A percentile compares a stretch with the other conserved stretches of the same genome.
phyloP scores from a whole-genome alignment of 2,113 vertebrate genomes.

The Beaufortia kweichowensis region DNA sequence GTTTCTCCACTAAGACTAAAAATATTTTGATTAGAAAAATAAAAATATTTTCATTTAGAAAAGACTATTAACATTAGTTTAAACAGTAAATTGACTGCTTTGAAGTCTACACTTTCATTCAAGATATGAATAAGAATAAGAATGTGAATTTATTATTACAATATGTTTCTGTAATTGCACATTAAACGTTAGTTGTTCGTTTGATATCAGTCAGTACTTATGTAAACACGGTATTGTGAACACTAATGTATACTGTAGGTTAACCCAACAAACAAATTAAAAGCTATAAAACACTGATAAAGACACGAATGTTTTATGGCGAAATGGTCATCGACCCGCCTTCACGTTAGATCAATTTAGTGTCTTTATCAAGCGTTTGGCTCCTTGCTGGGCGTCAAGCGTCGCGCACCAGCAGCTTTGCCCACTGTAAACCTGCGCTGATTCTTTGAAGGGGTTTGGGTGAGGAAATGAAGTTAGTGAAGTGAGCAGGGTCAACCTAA shows the following conservation, averaged over 20 bases:
- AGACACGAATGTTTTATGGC: not conserved
- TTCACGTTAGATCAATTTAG: not conserved
- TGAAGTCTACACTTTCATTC: too few relatives aligned
- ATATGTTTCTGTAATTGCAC: too few relatives aligned
- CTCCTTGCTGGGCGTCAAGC: conserved; percentile 39
- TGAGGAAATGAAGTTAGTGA: conserved; percentile 78
- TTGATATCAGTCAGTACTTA: too few relatives aligned
- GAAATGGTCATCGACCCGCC: not conserved
- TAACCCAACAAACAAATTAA: not conserved
- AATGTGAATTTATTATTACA: too few relatives aligned
- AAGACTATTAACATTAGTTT: too few relatives aligned
- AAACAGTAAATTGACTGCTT: too few relatives aligned
- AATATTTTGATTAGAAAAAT: too few relatives aligned
- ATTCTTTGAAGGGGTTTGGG: conserved; percentile 59
- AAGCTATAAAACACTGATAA: not conserved
- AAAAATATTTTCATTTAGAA: too few relatives aligned
- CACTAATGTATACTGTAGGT: too few relatives aligned
- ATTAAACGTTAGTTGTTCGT: too few relatives aligned
- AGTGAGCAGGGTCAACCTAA: conserved; percentile 70
- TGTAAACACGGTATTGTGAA: too few relatives aligned
- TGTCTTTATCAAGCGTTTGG: not conserved
- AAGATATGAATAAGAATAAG: too few relatives aligned
- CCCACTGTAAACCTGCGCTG: conserved; percentile 67
- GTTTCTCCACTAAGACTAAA: not conserved
- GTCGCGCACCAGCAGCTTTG: conserved; percentile 63